Evolutionary conservation across 1,140 invertebrate species (phyloP).

Genomic region (Neuroterus valhalla): DNA sequence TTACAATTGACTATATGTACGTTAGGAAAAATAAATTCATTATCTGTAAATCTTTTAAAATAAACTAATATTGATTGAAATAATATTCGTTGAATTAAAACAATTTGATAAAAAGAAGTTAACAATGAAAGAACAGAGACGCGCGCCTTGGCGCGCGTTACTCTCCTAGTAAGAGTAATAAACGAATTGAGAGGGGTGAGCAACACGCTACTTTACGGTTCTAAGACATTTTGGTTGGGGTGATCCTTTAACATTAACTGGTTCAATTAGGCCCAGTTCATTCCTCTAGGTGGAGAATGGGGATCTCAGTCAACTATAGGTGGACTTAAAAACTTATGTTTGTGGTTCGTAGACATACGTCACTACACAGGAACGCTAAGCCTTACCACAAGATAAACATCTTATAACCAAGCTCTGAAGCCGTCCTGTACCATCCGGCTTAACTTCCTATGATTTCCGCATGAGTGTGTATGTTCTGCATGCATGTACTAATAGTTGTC

Average conservation of each 20-base stretch:
- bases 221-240: slow-evolving; percentile 37
- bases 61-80: too few species aligned
- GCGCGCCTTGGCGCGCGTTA: too few species aligned
- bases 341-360: slow-evolving; percentile 35
- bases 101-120: too few species aligned
- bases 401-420: slow-evolving; percentile 50
- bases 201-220: slow-evolving; percentile 47
- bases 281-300: not conserved
- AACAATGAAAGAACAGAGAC: too few species aligned
- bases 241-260: slow-evolving; percentile 60
- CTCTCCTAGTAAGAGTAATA: slow-evolving; percentile 60
- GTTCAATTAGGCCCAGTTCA: slow-evolving; percentile 53
- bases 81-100: too few species aligned
- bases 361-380: slow-evolving; percentile 44
- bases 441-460: slow-evolving; percentile 58
- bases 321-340: slow-evolving; percentile 40
- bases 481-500: slow-evolving; percentile 42
- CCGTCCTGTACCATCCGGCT: slow-evolving; percentile 44
- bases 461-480: slow-evolving; percentile 39
- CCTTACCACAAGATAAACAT: slow-evolving; percentile 66
- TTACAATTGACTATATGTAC: too few species aligned
- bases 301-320: slow-evolving; percentile 34
- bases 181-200: slow-evolving; percentile 56
- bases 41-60: too few species aligned
- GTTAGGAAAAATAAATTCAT: too few species aligned